Conservation (phyloP, 2,888 invertebrate species). For the Drosophila formosana region DNA sequence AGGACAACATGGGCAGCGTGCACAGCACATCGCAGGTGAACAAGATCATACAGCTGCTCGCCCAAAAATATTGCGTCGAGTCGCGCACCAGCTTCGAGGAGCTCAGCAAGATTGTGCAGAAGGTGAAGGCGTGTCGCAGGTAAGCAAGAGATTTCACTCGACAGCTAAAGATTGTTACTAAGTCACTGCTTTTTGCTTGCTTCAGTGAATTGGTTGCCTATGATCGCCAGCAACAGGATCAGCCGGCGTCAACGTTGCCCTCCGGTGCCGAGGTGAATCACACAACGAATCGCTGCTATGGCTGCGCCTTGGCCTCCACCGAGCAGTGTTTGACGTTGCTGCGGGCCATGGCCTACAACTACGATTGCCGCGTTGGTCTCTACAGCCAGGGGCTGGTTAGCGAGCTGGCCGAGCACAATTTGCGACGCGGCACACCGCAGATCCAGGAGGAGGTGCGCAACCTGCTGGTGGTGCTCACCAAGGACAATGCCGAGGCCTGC, state of each 20-base stretch:
- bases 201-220: constrained; percentile 94
- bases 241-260: constrained; percentile 49
- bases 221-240: constrained; percentile 91
- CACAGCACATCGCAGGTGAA: constrained; percentile 90
- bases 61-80: constrained; percentile 97
- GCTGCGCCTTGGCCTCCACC: constrained; percentile 95
- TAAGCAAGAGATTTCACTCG: constrained; percentile 60
- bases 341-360: constrained; percentile 94
- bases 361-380: constrained; percentile 90
- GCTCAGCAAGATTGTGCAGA: constrained; percentile 94
- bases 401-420: constrained; percentile 95
- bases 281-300: constrained; percentile 90
- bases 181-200: background rate
- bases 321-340: constrained; percentile 97
- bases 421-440: constrained; percentile 93
- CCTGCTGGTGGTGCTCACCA: constrained; percentile 94
- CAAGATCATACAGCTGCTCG: constrained; percentile 96
- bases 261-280: constrained; percentile 68
- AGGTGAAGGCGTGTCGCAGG: constrained; percentile 95
- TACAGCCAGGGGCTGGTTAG: constrained; percentile 95
- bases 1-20: constrained; percentile 86
- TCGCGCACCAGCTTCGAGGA: constrained; percentile 98
- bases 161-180: background rate
- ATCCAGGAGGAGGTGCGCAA: constrained; percentile 96
- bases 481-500: constrained; percentile 94